Conservation (phyloP, 2,888 invertebrate genomes). For the Hybos culiciformis region DNA sequence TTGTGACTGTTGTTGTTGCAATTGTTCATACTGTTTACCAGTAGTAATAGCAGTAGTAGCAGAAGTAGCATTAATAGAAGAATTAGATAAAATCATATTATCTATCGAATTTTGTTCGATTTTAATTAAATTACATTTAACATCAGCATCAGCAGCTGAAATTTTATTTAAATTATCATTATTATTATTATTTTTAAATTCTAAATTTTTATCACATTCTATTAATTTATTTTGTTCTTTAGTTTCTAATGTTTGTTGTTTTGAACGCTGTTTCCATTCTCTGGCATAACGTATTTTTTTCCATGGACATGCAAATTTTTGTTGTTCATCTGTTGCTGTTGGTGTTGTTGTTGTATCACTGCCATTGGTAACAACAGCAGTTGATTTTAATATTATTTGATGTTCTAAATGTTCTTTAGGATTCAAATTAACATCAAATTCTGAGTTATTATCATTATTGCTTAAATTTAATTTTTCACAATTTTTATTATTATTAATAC, state of each 20-base stretch:
- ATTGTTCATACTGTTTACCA: slow-evolving; percentile 3
- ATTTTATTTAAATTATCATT: background rate
- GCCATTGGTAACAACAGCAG: background rate
- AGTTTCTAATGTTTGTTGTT: slow-evolving; percentile 2
- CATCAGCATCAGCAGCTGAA: background rate
- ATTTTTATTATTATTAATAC: slow-evolving; percentile 15
- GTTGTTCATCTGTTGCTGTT: slow-evolving; percentile 17
- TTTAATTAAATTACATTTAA: background rate
- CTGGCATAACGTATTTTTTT: slow-evolving; percentile 35
- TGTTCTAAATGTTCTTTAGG: slow-evolving; percentile 17
- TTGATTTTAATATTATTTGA: slow-evolving; percentile 9
- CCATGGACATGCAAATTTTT: slow-evolving; percentile 33
- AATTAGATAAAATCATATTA: background rate
- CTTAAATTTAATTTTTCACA: slow-evolving; percentile 14
- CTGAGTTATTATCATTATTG: slow-evolving; percentile 17
- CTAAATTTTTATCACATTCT: background rate
- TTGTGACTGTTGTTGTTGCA: slow-evolving; percentile 20
- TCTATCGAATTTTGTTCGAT: background rate
- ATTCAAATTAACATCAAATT: slow-evolving; percentile 20
- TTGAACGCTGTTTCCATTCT: slow-evolving; percentile 32
- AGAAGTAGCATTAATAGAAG: background rate
- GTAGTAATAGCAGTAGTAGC: background rate
- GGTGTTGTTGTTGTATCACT: slow-evolving; percentile 1
- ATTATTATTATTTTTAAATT: background rate
- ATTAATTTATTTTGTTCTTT: slow-evolving; percentile 6